Percentiles rank a stretch among this genome's conserved stretches.
Conservation (phyloP, 1,140 invertebrate species). For the Cotesia chilonis region DNA sequence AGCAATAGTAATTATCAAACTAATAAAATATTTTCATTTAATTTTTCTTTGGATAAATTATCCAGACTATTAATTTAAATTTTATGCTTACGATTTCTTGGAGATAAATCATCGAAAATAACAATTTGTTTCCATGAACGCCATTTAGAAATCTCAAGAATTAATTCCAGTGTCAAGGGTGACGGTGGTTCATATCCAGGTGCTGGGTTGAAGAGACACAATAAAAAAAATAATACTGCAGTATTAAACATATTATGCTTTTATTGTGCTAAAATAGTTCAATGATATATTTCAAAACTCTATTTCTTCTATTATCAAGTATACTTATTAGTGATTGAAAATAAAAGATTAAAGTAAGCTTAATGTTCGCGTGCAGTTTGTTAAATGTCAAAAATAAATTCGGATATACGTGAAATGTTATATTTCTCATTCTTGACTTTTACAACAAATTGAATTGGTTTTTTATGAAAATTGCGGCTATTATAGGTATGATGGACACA, state of each 20-base stretch:
- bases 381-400: constrained; percentile 36
- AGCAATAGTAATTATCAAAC: not conserved
- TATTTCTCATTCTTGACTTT: not conserved
- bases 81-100: constrained; percentile 32
- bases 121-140: constrained; percentile 62
- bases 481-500: not conserved
- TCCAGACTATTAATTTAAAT: not conserved
- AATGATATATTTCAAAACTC: not conserved
- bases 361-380: constrained; percentile 35
- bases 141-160: constrained; percentile 62
- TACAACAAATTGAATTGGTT: not conserved
- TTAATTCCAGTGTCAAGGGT: constrained; percentile 50
- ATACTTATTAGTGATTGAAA: not conserved
- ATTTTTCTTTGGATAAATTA: constrained; percentile 10
- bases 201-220: not conserved
- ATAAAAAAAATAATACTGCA: constrained; percentile 14
- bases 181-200: constrained; percentile 40
- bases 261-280: not conserved
- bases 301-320: not conserved
- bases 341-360: not conserved
- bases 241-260: not conserved
- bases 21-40: not conserved
- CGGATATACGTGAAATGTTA: not conserved
- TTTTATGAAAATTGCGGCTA: not conserved
- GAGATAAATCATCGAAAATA: constrained; percentile 47